Conservation (phyloP, 92 coral and sea anemone genomes). For the Bergia puertoricense region DNA sequence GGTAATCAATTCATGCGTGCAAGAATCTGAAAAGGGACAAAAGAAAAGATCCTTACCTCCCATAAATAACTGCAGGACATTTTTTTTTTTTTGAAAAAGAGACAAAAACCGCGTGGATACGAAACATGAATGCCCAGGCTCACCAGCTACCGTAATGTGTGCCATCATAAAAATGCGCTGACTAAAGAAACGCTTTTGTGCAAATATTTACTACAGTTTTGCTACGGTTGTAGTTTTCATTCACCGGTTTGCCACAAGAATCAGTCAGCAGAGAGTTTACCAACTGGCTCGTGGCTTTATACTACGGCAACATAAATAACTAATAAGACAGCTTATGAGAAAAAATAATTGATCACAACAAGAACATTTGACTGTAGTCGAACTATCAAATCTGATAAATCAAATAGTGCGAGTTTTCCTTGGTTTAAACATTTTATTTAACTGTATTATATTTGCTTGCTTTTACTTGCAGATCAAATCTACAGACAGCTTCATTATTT, state of each 20-base stretch:
- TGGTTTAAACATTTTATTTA: too few relatives aligned
- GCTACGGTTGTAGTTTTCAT: too few relatives aligned
- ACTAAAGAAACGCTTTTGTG: neutral
- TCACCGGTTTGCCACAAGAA: neutral
- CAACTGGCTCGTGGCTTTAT: neutral
- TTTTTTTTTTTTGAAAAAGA: neutral
- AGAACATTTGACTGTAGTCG: neutral
- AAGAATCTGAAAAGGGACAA: neutral
- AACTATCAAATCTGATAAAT: too few relatives aligned
- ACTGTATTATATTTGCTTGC: too few relatives aligned
- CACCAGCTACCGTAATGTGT: neutral
- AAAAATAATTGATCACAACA: neutral
- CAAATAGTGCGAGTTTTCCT: too few relatives aligned
- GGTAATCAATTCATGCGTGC: neutral
- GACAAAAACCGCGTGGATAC: neutral
- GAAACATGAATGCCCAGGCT: neutral
- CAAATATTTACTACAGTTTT: too few relatives aligned
- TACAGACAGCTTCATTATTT: too few relatives aligned
- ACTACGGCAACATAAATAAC: neutral
- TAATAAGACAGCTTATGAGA: neutral
- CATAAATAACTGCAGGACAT: neutral
- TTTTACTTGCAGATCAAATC: too few relatives aligned
- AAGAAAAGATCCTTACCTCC: neutral
- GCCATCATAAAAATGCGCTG: neutral
- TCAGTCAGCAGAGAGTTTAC: neutral